These are phyloP conservation scores for Ennomos quercinarius DNA, from an alignment of 2,888 invertebrate species.

Conservation along the genomic window DNA sequence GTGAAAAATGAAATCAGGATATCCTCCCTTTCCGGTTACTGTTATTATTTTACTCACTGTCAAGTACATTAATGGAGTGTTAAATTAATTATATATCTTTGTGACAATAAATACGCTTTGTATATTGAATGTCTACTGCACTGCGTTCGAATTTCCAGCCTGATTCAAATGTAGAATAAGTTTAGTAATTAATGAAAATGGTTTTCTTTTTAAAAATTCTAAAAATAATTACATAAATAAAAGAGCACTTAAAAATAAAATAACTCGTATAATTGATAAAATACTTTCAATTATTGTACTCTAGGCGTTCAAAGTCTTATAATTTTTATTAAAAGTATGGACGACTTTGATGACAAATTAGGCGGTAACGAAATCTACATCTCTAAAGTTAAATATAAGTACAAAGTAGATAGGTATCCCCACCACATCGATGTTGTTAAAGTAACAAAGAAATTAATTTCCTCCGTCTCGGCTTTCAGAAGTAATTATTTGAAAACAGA, in stretches of 20 bases:
- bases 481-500: constrained; percentile 82
- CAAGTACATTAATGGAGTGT: constrained; percentile 23
- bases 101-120: constrained; percentile 12
- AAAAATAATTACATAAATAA: too few relatives aligned
- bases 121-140: constrained; percentile 11
- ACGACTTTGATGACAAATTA: constrained; percentile 31
- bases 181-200: too few relatives aligned
- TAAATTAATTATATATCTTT: constrained; percentile 12
- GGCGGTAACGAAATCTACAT: constrained; percentile 29
- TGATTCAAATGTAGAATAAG: too few relatives aligned
- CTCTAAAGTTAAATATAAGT: constrained; percentile 35
- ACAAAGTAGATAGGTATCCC: constrained; percentile 43
- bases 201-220: too few relatives aligned
- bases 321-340: constrained; percentile 20
- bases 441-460: constrained; percentile 79
- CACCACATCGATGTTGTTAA: constrained; percentile 62
- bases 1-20: constrained; percentile 66
- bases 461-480: constrained; percentile 74
- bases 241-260: too few relatives aligned
- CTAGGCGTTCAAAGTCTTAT: constrained; percentile 3
- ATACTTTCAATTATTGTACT: constrained; percentile 1
- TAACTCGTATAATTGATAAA: not conserved
- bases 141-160: not conserved
- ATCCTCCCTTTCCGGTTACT: constrained; percentile 55
- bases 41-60: constrained; percentile 47